A percentile compares a stretch with the other conserved stretches of the same genome.
Conservation (phyloP, 2,113 vertebrate species). For the Athene noctua region DNA sequence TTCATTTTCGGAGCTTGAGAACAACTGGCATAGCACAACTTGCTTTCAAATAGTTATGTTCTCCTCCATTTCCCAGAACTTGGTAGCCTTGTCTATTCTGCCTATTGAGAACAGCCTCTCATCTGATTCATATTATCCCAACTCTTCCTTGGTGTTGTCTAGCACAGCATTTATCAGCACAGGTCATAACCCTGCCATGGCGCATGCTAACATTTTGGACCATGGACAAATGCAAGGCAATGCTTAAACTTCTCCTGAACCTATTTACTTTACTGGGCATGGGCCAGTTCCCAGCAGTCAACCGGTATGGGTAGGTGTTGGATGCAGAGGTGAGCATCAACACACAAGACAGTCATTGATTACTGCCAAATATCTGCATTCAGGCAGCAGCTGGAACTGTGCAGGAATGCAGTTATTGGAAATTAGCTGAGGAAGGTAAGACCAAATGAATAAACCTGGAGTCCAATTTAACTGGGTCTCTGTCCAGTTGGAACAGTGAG, state of each 20-base stretch:
- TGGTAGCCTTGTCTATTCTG: background rate
- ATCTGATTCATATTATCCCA: accelerated
- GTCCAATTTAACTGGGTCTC: background rate
- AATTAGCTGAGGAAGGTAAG: background rate
- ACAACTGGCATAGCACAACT: background rate
- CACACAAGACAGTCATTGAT: background rate
- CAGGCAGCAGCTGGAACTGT: background rate
- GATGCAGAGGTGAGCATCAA: background rate
- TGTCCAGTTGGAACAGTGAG: background rate
- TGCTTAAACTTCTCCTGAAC: background rate
- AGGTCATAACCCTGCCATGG: background rate
- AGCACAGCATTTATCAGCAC: background rate
- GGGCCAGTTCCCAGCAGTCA: background rate
- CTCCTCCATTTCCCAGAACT: background rate
- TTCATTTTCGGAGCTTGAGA: background rate
- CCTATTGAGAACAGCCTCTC: background rate
- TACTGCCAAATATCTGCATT: background rate
- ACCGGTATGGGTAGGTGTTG: accelerated
- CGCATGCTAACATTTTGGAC: accelerated
- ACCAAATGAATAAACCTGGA: background rate
- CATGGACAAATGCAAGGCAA: background rate
- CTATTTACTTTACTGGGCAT: accelerated
- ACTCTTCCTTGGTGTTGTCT: background rate
- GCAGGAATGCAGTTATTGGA: background rate
- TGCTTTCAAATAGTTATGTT: background rate